Conservation (phyloP, 2,797 vertebrate genomes). For the Gephyroberyx darwinii region DNA sequence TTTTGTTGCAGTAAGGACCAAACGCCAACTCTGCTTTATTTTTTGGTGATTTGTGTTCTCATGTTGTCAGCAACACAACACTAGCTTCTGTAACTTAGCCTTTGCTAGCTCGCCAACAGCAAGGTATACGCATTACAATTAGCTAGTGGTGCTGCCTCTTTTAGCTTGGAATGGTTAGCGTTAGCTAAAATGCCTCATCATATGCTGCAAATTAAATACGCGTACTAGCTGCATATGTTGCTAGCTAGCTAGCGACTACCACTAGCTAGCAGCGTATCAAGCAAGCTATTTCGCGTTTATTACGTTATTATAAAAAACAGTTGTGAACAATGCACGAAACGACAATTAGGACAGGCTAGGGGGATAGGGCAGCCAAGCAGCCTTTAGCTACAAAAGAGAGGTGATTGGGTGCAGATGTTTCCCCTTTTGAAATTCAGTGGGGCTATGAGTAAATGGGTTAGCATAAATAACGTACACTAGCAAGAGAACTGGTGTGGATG, state of each 20-base stretch:
- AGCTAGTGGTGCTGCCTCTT: slow-evolving; percentile 53
- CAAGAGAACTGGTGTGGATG: slow-evolving; percentile 40
- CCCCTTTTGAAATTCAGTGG: slow-evolving; percentile 48
- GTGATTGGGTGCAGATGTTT: slow-evolving; percentile 81
- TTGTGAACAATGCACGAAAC: slow-evolving; percentile 1
- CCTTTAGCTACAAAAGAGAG: slow-evolving; percentile 63
- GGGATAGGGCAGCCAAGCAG: slow-evolving; percentile 48
- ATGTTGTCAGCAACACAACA: slow-evolving; percentile 37
- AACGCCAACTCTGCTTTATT: slow-evolving; percentile 21
- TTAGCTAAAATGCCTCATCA: slow-evolving; percentile 52
- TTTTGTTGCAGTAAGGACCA: slow-evolving; percentile 17
- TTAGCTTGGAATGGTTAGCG: slow-evolving; percentile 58
- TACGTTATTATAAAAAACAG: slow-evolving; percentile 8
- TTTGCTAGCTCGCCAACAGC: slow-evolving; percentile 43
- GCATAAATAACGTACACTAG: slow-evolving; percentile 51
- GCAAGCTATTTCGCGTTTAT: slow-evolving; percentile 50
- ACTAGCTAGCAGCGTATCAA: slow-evolving; percentile 55
- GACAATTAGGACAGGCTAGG: slow-evolving; percentile 52
- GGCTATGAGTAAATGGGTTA: slow-evolving; percentile 59
- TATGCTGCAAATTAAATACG: slow-evolving; percentile 57
- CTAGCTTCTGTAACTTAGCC: slow-evolving; percentile 24
- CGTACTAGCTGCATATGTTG: slow-evolving; percentile 47
- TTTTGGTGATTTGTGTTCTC: slow-evolving; percentile 12
- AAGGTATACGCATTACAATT: slow-evolving; percentile 68
- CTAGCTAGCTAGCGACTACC: slow-evolving; percentile 44